These are phyloP conservation scores for Saguinus midas DNA, from an alignment of 2,113 vertebrate species.

Conservation along the genomic window DNA sequence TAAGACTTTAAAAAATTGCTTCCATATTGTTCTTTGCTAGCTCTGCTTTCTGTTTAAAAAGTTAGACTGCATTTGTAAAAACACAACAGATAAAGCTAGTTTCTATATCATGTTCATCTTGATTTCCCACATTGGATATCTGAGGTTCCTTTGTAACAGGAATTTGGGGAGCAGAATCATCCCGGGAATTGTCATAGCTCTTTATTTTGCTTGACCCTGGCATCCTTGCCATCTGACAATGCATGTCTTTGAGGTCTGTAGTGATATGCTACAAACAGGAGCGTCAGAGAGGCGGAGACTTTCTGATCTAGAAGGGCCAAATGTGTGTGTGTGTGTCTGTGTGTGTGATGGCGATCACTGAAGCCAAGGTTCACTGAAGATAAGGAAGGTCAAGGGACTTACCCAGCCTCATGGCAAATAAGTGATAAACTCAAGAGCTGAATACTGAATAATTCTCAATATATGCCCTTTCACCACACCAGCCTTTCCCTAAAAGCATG, in stretches of 20 bases:
- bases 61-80: not conserved
- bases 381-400: not conserved
- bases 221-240: not conserved
- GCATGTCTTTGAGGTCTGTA: not conserved
- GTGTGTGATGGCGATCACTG: not conserved
- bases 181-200: not conserved
- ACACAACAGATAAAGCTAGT: not conserved
- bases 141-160: not conserved
- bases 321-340: too few species aligned
- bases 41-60: conserved; percentile 29
- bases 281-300: not conserved
- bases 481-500: not conserved
- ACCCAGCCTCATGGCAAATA: not conserved
- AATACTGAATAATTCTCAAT: not conserved
- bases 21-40: not conserved
- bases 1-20: not conserved
- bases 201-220: not conserved
- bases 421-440: not conserved
- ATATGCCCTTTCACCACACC: not conserved
- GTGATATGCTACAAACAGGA: not conserved
- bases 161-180: not conserved
- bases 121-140: not conserved
- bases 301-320: not conserved
- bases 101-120: not conserved
- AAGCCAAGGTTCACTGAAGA: not conserved